Conservation (phyloP, 2,888 invertebrate species). For the Megaustenia siamemsis region DNA sequence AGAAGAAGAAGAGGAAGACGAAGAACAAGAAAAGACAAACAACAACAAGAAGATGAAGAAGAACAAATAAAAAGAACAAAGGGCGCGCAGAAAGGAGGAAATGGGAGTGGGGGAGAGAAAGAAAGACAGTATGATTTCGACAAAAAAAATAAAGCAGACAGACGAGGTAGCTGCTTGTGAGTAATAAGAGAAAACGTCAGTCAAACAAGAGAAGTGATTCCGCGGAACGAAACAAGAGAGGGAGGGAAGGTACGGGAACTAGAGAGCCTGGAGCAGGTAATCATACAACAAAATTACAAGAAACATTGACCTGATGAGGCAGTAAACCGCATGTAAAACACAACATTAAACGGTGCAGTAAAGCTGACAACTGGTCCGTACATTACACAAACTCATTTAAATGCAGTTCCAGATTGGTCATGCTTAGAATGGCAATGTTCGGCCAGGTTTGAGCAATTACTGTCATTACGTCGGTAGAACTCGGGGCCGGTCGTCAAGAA, state of each 20-base stretch:
- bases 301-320: background rate
- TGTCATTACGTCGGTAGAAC: background rate
- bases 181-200: background rate
- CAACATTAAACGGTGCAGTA: background rate
- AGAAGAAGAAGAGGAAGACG: background rate
- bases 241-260: background rate
- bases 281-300: background rate
- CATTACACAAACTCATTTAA: background rate
- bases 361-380: background rate
- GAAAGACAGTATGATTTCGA: too few species aligned
- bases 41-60: background rate
- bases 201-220: too few species aligned
- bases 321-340: background rate
- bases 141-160: background rate
- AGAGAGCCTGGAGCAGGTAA: background rate
- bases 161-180: background rate
- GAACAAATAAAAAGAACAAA: background rate
- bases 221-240: background rate
- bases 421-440: background rate
- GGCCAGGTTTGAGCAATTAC: background rate
- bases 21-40: background rate
- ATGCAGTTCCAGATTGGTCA: background rate
- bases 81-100: background rate
- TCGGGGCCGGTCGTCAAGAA: conserved; percentile 20
- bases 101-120: background rate